Conservation (phyloP, 2,888 invertebrate genomes). For the Drosophila quinaria region DNA sequence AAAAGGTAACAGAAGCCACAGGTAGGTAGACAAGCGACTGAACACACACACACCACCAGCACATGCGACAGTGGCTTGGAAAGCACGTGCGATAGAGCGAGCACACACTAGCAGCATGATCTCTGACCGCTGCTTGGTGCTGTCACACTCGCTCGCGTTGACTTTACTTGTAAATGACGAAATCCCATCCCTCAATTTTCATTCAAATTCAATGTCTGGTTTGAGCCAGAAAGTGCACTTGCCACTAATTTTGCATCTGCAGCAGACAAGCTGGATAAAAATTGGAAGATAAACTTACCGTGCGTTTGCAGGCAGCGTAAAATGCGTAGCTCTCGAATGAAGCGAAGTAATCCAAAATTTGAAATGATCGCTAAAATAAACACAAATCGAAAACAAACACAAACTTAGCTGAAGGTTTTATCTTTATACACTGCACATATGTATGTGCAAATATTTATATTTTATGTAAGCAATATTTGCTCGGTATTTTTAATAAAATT, state of each 20-base stretch:
- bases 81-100: conserved; percentile 57
- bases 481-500: conserved; percentile 24
- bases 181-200: conserved; percentile 69
- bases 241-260: conserved; percentile 38
- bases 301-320: conserved; percentile 21
- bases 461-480: conserved; percentile 23
- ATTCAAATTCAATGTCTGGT: conserved; percentile 65
- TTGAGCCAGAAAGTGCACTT: conserved; percentile 64
- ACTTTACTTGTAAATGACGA: conserved; percentile 63
- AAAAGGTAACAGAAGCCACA: conserved; percentile 64
- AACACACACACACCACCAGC: conserved; percentile 20
- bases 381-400: conserved; percentile 68
- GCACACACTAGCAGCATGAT: conserved; percentile 34
- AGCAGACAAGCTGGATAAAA: conserved; percentile 2
- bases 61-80: conserved; percentile 36
- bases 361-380: conserved; percentile 73
- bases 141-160: conserved; percentile 30
- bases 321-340: conserved; percentile 52
- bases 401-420: conserved; percentile 52
- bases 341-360: conserved; percentile 72
- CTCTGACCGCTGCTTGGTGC: conserved; percentile 24
- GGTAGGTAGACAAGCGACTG: conserved; percentile 64
- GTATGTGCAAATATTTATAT: conserved; percentile 21
- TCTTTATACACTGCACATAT: conserved; percentile 38
- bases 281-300: conserved; percentile 37